Evolutionary conservation across 2,113 vertebrate species (phyloP).

Genomic region (Phalacrocorax brasilianus): DNA sequence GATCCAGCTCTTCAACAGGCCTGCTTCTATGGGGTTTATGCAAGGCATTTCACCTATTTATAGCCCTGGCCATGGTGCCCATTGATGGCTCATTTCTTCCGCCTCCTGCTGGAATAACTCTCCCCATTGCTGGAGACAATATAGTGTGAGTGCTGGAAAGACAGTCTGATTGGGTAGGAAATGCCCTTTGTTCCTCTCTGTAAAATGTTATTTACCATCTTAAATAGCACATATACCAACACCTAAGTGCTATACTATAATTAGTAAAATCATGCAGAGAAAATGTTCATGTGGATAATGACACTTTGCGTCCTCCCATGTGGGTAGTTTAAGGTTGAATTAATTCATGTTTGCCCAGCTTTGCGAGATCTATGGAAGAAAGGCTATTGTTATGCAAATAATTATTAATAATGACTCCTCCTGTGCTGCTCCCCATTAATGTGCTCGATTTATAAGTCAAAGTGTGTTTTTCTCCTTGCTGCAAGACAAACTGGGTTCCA

Average conservation of each 20-base stretch:
- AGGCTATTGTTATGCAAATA: constrained; percentile 52
- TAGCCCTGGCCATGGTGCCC: not conserved
- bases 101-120: not conserved
- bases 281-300: constrained; percentile 59
- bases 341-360: constrained; percentile 64
- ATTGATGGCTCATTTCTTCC: not conserved
- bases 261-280: constrained; percentile 60
- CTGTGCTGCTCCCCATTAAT: constrained; percentile 1
- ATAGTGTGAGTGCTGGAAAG: not conserved
- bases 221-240: constrained; percentile 36
- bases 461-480: constrained; percentile 5
- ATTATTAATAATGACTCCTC: constrained; percentile 61
- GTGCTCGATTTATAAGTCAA: constrained; percentile 41
- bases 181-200: not conserved
- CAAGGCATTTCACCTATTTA: not conserved
- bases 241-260: constrained; percentile 54
- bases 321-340: constrained; percentile 58
- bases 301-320: constrained; percentile 51
- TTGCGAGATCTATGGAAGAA: constrained; percentile 19
- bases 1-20: not conserved
- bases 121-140: not conserved
- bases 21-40: not conserved
- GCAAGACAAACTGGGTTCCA: not conserved
- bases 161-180: not conserved
- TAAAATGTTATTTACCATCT: constrained; percentile 45